Evolutionary conservation across 2,888 invertebrate species (phyloP).

Genomic region (Acronicta psi): DNA sequence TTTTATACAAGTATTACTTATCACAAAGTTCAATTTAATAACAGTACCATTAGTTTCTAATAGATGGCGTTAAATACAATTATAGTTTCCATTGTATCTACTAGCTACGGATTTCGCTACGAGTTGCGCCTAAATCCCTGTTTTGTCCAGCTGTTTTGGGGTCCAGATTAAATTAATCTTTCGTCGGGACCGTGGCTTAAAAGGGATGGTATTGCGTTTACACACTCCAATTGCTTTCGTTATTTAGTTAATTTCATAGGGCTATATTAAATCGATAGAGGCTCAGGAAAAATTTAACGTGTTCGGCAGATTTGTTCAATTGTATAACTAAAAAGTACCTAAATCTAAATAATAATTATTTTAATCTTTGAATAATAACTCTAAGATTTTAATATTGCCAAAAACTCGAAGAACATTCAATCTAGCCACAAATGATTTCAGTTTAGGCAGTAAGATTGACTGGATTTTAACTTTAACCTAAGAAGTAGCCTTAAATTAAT

Average conservation of each 20-base stretch:
- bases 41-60: constrained; percentile 1
- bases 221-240: constrained; percentile 60
- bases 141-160: constrained; percentile 58
- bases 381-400: too few relatives aligned
- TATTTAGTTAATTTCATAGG: constrained; percentile 47
- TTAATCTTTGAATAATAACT: too few relatives aligned
- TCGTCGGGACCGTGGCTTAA: constrained; percentile 38
- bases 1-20: neutral
- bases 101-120: constrained; percentile 34
- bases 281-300: too few relatives aligned
- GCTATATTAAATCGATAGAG: too few relatives aligned
- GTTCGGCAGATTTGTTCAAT: too few relatives aligned
- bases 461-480: too few relatives aligned
- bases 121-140: constrained; percentile 48
- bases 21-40: neutral
- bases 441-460: too few relatives aligned
- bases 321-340: too few relatives aligned
- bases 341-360: too few relatives aligned
- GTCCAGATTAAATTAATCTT: constrained; percentile 59
- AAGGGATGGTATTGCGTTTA: constrained; percentile 54
- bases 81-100: neutral
- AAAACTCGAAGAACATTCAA: too few relatives aligned
- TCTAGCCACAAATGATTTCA: too few relatives aligned
- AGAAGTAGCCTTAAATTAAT: too few relatives aligned
- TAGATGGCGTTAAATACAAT: constrained; percentile 42